These are phyloP conservation scores for Phrynocephalus guinanensis DNA, from an alignment of 2,797 vertebrate species.

Conservation along the genomic window DNA sequence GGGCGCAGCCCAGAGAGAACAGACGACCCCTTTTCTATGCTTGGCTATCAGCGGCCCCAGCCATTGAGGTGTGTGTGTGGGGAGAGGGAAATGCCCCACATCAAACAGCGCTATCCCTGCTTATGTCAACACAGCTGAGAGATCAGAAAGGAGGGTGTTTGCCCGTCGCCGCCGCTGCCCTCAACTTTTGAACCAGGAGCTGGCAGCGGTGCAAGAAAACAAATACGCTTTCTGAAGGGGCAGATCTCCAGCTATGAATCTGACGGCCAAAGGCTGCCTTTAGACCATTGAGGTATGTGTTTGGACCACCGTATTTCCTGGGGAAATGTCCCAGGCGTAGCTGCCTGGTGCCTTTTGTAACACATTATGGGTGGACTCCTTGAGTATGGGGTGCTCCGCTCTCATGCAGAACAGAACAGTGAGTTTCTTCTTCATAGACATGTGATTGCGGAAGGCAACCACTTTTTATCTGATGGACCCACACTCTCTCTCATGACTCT, in stretches of 20 bases:
- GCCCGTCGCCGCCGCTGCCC: neutral
- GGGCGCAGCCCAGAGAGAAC: neutral
- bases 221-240: neutral
- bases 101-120: conserved; percentile 21
- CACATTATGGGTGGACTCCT: neutral
- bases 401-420: neutral
- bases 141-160: neutral
- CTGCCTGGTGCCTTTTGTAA: neutral
- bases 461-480: no score
- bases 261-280: neutral
- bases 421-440: neutral
- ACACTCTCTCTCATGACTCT: no score
- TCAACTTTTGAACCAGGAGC: neutral
- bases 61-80: neutral
- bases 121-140: conserved; percentile 53
- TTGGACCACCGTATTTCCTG: neutral
- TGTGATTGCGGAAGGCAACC: no score
- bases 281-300: neutral
- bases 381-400: neutral
- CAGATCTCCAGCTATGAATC: neutral
- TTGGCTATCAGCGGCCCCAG: conserved; percentile 42
- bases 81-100: conserved; percentile 47
- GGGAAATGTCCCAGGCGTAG: conserved; percentile 15
- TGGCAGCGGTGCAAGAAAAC: neutral
- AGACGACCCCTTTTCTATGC: conserved; percentile 58